Conservation (phyloP, 2,888 invertebrate genomes). For the Folsomia candida region DNA sequence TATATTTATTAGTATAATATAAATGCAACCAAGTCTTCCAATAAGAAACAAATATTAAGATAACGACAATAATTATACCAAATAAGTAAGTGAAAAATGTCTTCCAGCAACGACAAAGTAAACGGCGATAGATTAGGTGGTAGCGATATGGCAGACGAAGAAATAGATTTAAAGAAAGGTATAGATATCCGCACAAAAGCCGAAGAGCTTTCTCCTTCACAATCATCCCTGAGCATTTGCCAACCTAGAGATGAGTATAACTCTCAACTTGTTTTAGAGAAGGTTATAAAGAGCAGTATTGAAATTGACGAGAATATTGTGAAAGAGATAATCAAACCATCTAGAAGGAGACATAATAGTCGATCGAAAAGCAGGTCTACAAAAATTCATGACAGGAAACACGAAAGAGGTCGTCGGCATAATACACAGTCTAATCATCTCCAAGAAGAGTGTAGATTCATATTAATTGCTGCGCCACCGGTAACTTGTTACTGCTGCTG, state of each 20-base stretch:
- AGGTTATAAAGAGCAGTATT: conserved; percentile 9
- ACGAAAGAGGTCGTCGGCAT: background rate
- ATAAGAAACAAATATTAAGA: no score
- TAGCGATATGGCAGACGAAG: conserved; percentile 15
- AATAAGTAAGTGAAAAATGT: conserved; percentile 13
- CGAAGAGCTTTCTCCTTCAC: background rate
- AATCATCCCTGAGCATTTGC: background rate
- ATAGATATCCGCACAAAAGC: conserved; percentile 1
- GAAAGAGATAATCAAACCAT: conserved; percentile 5
- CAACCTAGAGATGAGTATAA: background rate
- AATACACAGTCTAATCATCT: background rate
- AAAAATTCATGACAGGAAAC: background rate
- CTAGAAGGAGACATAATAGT: background rate
- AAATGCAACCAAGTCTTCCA: conserved; percentile 38
- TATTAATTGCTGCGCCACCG: conserved; percentile 42
- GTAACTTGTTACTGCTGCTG: conserved; percentile 40
- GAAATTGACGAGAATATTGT: conserved; percentile 18
- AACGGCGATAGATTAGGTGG: conserved; percentile 29
- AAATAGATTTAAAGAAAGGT: conserved; percentile 1
- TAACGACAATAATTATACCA: conserved; percentile 2
- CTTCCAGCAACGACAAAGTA: conserved; percentile 34
- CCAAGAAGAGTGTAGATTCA: conserved; percentile 27
- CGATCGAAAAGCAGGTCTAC: background rate
- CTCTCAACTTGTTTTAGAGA: conserved; percentile 3
- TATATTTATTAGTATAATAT: background rate